These are phyloP conservation scores for Phasia obesa DNA, from an alignment of 2,888 invertebrate genomes.

Conservation along the genomic window DNA sequence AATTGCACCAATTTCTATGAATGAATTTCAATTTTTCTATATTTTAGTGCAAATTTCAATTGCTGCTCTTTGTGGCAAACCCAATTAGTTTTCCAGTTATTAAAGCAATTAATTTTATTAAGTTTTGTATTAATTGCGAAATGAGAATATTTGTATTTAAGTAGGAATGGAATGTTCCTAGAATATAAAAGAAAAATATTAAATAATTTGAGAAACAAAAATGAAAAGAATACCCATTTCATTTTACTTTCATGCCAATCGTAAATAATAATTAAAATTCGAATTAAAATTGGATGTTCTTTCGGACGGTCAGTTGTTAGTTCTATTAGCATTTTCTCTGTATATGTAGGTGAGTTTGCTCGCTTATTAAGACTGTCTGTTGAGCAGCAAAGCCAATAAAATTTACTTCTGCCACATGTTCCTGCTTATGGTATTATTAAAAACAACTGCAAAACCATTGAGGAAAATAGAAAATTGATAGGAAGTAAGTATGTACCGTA, in stretches of 20 bases:
- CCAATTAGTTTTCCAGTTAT: no score
- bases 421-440: neutral
- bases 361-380: no score
- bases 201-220: no score
- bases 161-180: neutral
- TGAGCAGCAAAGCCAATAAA: neutral
- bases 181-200: neutral
- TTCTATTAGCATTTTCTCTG: neutral
- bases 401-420: neutral
- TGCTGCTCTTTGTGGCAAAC: no score
- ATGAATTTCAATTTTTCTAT: no score
- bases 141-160: no score
- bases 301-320: neutral
- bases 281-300: neutral
- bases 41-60: no score
- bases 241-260: neutral
- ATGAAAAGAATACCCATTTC: neutral
- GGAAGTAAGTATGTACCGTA: neutral
- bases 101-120: no score
- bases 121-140: no score
- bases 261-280: neutral
- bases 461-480: neutral
- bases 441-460: neutral
- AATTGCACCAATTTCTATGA: no score
- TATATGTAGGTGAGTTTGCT: neutral